Conservation (phyloP, 2,113 vertebrate species). For the Trematomus loennbergii region DNA sequence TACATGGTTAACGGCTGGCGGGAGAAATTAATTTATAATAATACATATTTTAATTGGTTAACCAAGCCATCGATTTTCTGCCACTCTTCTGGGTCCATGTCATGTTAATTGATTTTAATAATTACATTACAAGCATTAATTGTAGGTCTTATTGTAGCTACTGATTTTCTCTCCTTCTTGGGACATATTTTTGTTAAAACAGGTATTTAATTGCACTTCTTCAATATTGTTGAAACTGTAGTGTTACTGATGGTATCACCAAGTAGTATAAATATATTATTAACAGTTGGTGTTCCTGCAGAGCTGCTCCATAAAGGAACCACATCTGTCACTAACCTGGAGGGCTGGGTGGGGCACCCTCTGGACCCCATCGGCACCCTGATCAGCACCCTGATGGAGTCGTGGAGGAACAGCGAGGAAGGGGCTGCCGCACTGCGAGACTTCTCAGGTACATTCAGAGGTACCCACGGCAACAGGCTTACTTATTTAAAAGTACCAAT, state of each 20-base stretch:
- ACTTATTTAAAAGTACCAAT: background rate
- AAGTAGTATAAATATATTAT: background rate
- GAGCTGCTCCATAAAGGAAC: conserved; percentile 92
- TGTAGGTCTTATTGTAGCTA: background rate
- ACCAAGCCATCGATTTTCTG: background rate
- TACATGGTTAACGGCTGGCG: background rate
- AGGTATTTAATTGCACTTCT: background rate
- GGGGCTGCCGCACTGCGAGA: conserved; percentile 82
- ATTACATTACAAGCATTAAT: background rate
- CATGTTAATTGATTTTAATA: background rate
- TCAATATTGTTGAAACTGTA: background rate
- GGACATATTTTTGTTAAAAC: background rate
- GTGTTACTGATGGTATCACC: too few species aligned
- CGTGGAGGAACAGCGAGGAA: conserved; percentile 87
- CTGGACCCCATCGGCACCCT: conserved; percentile 95
- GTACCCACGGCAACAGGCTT: background rate
- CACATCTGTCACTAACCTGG: conserved; percentile 92
- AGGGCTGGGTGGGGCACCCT: conserved; percentile 98
- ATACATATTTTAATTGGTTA: background rate
- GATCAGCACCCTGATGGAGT: conserved; percentile 95
- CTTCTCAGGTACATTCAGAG: conserved; percentile 84
- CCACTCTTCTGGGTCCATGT: background rate
- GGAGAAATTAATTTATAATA: background rate
- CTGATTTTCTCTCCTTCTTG: too few species aligned
- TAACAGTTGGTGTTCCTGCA: conserved; percentile 53